Conservation (phyloP, 2,113 vertebrate species). For the Chunga burmeisteri region DNA sequence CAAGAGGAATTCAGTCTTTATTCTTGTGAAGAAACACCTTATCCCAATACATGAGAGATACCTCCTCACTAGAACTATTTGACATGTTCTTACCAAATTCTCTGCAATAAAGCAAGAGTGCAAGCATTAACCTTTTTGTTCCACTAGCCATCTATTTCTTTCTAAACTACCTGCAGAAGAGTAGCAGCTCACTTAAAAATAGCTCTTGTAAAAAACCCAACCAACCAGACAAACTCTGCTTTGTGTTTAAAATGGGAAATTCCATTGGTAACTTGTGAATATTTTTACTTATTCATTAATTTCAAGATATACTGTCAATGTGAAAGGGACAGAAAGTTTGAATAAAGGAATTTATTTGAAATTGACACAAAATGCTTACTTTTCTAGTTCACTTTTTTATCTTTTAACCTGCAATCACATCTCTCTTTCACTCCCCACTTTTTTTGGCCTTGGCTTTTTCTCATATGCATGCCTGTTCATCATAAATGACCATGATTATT, state of each 20-base stretch:
- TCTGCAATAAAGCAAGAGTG: neutral
- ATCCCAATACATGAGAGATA: neutral
- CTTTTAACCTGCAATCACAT: neutral
- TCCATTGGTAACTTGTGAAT: neutral
- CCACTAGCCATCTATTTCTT: neutral
- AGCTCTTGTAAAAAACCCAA: neutral
- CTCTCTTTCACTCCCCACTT: neutral
- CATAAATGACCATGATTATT: neutral
- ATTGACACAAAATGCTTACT: neutral
- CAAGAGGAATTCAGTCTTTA: neutral
- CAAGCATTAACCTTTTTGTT: neutral
- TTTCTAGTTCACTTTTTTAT: neutral
- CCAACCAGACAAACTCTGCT: fast-evolving
- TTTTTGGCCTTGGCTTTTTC: neutral
- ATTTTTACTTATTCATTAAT: neutral
- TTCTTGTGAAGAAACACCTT: neutral
- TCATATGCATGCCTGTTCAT: neutral
- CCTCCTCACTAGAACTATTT: neutral
- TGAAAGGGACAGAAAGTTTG: neutral
- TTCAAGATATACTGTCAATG: neutral
- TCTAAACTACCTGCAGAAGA: neutral
- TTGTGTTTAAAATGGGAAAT: neutral
- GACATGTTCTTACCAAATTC: neutral
- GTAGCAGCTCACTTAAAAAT: neutral
- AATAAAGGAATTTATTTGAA: neutral